Conservation (phyloP, 2,888 invertebrate species). For the Coelinius sp. region DNA sequence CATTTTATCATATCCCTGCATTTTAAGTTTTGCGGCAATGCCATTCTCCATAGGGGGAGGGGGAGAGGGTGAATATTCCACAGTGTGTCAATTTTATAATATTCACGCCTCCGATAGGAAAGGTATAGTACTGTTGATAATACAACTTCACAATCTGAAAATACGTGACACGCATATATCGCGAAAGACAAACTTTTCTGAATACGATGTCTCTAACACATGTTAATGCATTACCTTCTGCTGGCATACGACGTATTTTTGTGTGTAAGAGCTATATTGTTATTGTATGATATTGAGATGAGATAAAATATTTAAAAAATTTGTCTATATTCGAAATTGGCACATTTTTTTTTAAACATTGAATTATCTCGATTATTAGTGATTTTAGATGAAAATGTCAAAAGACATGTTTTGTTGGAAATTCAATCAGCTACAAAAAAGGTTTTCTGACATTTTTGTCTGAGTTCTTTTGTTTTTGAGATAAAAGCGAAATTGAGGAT, state of each 20-base stretch:
- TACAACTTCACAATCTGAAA: conserved; percentile 20
- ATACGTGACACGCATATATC: conserved; percentile 17
- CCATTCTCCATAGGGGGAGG: neutral
- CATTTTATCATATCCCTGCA: neutral
- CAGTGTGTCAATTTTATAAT: conserved; percentile 16
- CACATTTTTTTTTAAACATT: too few species aligned
- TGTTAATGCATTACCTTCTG: neutral
- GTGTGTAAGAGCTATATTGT: neutral
- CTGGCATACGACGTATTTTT: neutral
- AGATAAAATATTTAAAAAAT: neutral
- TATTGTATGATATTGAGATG: neutral
- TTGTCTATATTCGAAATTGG: too few species aligned
- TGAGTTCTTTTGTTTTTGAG: too few species aligned
- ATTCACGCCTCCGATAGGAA: neutral
- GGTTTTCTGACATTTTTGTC: too few species aligned
- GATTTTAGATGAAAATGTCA: too few species aligned
- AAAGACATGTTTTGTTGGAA: too few species aligned
- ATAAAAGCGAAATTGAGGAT: too few species aligned
- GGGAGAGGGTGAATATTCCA: neutral
- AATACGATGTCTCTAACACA: neutral
- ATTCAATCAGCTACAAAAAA: too few species aligned
- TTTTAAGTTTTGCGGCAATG: neutral
- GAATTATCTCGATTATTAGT: too few species aligned
- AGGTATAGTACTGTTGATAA: neutral
- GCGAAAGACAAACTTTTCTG: neutral